A percentile compares a stretch with the other conserved stretches of the same genome.
These are phyloP conservation scores for Drosophila macrospina DNA, from an alignment of 2,888 invertebrate genomes.

Conservation along the genomic window DNA sequence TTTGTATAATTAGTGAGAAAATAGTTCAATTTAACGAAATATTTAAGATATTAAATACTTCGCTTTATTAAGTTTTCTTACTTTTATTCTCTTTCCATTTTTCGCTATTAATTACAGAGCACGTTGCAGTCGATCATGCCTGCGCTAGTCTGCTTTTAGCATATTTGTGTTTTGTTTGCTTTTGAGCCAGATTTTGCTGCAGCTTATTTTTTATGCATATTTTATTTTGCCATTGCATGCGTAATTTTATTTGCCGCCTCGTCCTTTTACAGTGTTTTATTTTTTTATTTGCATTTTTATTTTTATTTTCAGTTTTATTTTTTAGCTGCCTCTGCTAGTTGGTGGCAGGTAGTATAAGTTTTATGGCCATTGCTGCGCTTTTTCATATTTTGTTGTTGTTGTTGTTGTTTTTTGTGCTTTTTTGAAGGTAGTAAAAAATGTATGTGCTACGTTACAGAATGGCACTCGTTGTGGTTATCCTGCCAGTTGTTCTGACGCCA, in stretches of 20 bases:
- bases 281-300: too few relatives aligned
- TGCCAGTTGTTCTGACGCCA: constrained; percentile 61
- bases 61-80: too few relatives aligned
- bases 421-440: constrained; percentile 63
- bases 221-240: constrained; percentile 79
- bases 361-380: constrained; percentile 62
- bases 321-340: constrained; percentile 51
- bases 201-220: constrained; percentile 78
- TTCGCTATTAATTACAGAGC: constrained; percentile 22
- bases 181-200: constrained; percentile 68
- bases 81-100: neutral
- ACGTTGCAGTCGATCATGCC: constrained; percentile 8
- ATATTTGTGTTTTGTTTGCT: constrained; percentile 34
- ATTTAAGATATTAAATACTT: neutral
- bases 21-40: too few relatives aligned
- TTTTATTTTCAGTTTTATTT: constrained; percentile 3
- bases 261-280: constrained; percentile 21
- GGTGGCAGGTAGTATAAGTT: constrained; percentile 63
- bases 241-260: constrained; percentile 73
- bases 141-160: constrained; percentile 10
- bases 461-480: constrained; percentile 61
- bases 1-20: too few relatives aligned
- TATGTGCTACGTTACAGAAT: constrained; percentile 61
- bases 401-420: too few relatives aligned
- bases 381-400: constrained; percentile 13